phyloP scores from a whole-genome alignment of 2,113 vertebrate genomes.

The Artemisiospiza belli region DNA sequence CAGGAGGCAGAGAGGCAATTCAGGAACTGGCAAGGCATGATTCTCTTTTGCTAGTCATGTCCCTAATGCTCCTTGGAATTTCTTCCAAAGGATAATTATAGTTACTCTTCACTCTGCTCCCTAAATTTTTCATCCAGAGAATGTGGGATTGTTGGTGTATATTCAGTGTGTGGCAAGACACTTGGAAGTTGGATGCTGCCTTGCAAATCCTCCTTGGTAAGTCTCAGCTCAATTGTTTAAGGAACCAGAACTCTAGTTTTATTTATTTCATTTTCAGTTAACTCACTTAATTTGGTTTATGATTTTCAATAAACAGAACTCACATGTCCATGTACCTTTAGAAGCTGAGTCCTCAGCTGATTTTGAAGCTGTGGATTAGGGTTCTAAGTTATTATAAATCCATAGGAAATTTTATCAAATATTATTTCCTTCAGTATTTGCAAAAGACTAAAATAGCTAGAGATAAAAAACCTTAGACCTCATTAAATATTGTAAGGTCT shows the following conservation, averaged over 20 bases:
- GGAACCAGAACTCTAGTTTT: not conserved
- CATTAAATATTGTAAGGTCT: constrained; percentile 8
- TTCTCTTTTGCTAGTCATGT: not conserved
- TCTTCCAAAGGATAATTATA: not conserved
- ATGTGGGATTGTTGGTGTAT: not conserved
- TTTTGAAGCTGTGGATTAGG: not conserved
- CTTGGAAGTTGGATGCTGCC: not conserved
- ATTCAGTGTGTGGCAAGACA: not conserved
- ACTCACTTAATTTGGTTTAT: not conserved
- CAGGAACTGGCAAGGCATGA: not conserved
- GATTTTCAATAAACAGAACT: not conserved
- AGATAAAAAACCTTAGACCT: not conserved
- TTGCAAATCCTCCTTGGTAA: not conserved
- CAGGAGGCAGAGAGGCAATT: not conserved
- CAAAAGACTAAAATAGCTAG: constrained; percentile 14
- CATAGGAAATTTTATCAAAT: not conserved
- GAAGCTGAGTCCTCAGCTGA: not conserved
- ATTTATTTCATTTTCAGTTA: not conserved
- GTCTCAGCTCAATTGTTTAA: not conserved
- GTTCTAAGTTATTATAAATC: not conserved
- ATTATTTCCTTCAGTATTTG: not conserved
- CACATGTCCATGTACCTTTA: not conserved
- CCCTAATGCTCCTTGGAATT: not conserved
- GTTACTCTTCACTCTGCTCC: not conserved
- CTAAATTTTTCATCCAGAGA: not conserved